Evolutionary conservation across 2,888 invertebrate species (phyloP), one percentile per base, ranked within the genome.

Genomic region (Arrhopalites spinosus): DNA sequence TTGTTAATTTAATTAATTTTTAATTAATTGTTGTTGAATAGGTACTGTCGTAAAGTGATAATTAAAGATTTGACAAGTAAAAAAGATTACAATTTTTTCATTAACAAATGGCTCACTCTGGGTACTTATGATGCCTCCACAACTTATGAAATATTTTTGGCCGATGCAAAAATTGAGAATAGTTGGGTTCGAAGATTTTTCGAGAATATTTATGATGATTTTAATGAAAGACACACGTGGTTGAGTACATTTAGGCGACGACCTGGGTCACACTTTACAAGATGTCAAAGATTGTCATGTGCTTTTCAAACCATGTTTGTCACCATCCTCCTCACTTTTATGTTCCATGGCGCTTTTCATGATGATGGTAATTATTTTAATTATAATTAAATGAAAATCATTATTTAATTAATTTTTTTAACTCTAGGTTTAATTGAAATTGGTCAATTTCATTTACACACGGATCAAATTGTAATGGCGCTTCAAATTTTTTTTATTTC

Each of bases 241-340:
- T 43, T 72, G 5, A 63, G 72, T 61, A 17, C 29, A 27, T 45
- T 43, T 0, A 72, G 59, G 25, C 59, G 63, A 13, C 20, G 20
- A 1, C 72, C 61, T n/a, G 43, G 45, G 15, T 63, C 29, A 27
- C 15, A 29, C 11, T 72, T 72, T 29, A 59, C 72, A 8, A 20
- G 72, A 29, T 72, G 72, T 47, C 63, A 72, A 36, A 20, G 72
- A 27, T 23, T 72, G 7, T 15, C n/a, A 1, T 72, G 63, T 27
- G 63, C 63, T 2, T n/a, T 43, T 7, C 1, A 23, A 25, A 47
- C 45, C 7, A 11, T 63, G 43, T 59, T 59, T 17, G 8, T 72
- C 8, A 43, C 36, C 13, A 36, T 63, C 13, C 43, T 72, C 2
- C 3, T 30, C 1, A 27, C 36, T 25, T 72, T 43, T 45, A 8